Base-by-base conservation (phyloP, 2,797 vertebrate genomes). In the Manis javanica region DNA sequence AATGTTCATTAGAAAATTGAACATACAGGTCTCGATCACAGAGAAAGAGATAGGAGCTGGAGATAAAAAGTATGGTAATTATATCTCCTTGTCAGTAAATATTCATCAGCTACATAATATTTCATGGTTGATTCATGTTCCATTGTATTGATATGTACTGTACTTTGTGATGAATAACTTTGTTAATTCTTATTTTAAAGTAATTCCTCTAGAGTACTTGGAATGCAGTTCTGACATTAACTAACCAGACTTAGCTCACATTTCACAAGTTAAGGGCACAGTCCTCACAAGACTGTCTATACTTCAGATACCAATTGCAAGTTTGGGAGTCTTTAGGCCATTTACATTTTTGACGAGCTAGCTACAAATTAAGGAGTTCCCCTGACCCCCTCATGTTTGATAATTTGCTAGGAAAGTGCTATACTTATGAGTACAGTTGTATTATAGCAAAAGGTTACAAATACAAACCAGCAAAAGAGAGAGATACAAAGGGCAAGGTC, bases 131-230 rank as follows among this genome's bases (percentile, higher is more conserved):
- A 75, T 26, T 85, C 59, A 85, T 66, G 11, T 75, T 66, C 37
- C 15, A 75, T 55, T 46, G 7, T 92, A 75, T 85, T 82, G 46
- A 66, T 77, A 31, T 75, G 29, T 55, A 14, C 9, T 75, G 12
- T 66, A 53, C 71, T 85, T 92, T 59, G 82, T 77, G 31, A 86
- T 86, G 37, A 77, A 77, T 92, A 92, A 68, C 31, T 34, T 84
- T 82, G 53, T 83, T 74, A 74, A 53, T 84, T 53, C 57, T 53
- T 83, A 90, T 74, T 83, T 64, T 84, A 87, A 55, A 66, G 9
- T 64, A 57, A 85, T 71, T 78, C 18, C n/a, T 78, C 21, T 61
- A 61, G 15, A 13, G 63, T 89, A 37, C 68, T 68, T 83, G 59
- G 10, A 75, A 19, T 75, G 16, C 18, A 74, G 7, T 59, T 64